These are phyloP conservation scores for Zosterops pallidus DNA, from an alignment of 2,113 vertebrate genomes.

Conservation along the genomic window DNA sequence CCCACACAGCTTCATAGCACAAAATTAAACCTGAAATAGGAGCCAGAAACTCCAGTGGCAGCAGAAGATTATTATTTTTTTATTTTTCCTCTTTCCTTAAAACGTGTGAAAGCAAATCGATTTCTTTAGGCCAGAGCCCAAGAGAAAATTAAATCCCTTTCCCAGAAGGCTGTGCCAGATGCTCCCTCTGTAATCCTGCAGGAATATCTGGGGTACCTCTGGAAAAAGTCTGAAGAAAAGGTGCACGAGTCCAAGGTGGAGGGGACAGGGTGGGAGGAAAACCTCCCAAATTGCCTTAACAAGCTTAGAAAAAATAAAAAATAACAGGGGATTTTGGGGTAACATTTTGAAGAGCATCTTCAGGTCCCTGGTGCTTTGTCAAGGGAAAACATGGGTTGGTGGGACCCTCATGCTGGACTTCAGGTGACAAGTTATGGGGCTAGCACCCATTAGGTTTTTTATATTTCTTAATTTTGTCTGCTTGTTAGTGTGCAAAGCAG, in stretches of 20 bases:
- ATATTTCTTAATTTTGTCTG: background rate
- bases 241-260: background rate
- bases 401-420: background rate
- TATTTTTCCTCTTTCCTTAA: background rate
- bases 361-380: background rate
- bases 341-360: background rate
- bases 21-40: background rate
- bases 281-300: background rate
- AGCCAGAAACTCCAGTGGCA: background rate
- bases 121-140: background rate
- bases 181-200: background rate
- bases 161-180: background rate
- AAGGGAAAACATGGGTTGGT: background rate
- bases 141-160: background rate
- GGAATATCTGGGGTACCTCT: background rate
- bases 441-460: background rate
- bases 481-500: background rate
- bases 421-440: background rate
- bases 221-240: background rate
- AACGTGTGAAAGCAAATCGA: background rate
- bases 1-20: background rate
- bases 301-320: background rate
- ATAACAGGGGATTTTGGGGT: background rate
- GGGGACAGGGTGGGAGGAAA: background rate
- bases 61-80: background rate